Conservation (phyloP, 1,140 invertebrate species). For the Meloidogyne floridensis region DNA sequence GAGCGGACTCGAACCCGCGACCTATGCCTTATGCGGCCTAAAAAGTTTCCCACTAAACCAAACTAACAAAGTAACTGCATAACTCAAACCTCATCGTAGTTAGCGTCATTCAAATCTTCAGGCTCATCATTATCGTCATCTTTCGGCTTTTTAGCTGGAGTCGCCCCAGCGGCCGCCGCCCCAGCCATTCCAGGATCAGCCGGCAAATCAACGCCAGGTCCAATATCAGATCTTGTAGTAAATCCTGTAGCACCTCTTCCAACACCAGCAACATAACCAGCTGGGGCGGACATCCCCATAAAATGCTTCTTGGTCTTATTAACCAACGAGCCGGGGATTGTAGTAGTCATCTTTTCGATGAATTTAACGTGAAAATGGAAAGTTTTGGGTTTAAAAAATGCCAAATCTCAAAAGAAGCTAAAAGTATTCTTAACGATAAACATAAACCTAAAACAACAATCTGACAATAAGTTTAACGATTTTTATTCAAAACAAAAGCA, state of each 20-base stretch:
- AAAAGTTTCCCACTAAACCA: background rate
- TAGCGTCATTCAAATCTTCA: conserved; percentile 97
- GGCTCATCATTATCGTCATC: conserved; percentile 86
- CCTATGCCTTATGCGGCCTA: background rate
- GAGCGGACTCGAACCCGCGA: background rate
- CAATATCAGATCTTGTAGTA: conserved; percentile 98
- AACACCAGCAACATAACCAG: conserved; percentile 80
- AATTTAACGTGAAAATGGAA: too few species aligned
- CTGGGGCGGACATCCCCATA: conserved; percentile 84
- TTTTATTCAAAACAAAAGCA: too few species aligned
- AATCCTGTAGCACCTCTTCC: conserved; percentile 97
- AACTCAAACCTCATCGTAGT: conserved; percentile 85
- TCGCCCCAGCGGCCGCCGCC: conserved; percentile 76
- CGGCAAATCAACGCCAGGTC: conserved; percentile 94
- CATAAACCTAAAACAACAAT: too few species aligned
- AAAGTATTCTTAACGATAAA: too few species aligned
- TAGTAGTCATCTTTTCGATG: conserved; percentile 57
- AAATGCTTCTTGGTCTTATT: conserved; percentile 70
- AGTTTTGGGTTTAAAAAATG: too few species aligned
- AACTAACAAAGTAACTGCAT: conserved; percentile 32
- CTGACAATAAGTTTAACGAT: background rate
- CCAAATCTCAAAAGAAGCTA: too few species aligned
- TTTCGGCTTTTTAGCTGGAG: conserved; percentile 74
- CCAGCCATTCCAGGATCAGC: conserved; percentile 79
- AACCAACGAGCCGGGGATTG: conserved; percentile 67